A percentile compares a stretch with the other conserved stretches of the same genome.
Conservation (phyloP, 2,797 vertebrate genomes). For the Jordanella pulchra region DNA sequence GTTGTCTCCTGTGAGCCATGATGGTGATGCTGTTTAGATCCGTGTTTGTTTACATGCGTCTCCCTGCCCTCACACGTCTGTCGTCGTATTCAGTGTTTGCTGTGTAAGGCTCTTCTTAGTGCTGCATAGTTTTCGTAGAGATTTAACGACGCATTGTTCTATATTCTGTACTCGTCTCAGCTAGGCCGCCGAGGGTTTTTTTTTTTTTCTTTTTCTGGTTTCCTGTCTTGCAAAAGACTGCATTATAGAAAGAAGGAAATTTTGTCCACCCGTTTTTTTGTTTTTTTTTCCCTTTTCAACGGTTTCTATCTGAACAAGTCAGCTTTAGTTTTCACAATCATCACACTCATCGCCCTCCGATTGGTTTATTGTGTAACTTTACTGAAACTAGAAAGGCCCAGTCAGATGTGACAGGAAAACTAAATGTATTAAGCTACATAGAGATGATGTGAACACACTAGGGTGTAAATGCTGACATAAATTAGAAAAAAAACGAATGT, state of each 20-base stretch:
- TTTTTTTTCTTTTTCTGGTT: neutral
- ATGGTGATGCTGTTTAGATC: conserved; percentile 45
- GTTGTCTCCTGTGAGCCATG: conserved; percentile 50
- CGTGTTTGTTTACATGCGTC: conserved; percentile 37
- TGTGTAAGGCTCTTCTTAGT: conserved; percentile 19
- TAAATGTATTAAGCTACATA: neutral
- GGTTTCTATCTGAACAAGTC: conserved; percentile 27
- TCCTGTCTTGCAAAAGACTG: conserved; percentile 26
- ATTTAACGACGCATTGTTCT: conserved; percentile 41
- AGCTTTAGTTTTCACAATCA: conserved; percentile 17
- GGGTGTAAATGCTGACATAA: conserved; percentile 47
- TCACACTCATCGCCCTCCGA: conserved; percentile 12
- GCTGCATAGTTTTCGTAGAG: conserved; percentile 38
- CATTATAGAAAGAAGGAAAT: conserved; percentile 48
- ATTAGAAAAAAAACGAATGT: neutral
- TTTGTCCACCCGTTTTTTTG: conserved; percentile 3
- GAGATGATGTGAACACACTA: neutral
- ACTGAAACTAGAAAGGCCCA: conserved; percentile 7
- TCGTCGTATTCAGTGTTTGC: neutral
- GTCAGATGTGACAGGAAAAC: neutral
- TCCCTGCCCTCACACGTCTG: conserved; percentile 7
- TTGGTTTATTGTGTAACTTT: conserved; percentile 8
- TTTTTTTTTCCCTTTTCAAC: conserved; percentile 39
- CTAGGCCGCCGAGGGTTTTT: conserved; percentile 18
- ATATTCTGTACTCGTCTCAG: conserved; percentile 28